Conservation (phyloP, 1,140 invertebrate genomes). For the Drosophila mojavensis region DNA sequence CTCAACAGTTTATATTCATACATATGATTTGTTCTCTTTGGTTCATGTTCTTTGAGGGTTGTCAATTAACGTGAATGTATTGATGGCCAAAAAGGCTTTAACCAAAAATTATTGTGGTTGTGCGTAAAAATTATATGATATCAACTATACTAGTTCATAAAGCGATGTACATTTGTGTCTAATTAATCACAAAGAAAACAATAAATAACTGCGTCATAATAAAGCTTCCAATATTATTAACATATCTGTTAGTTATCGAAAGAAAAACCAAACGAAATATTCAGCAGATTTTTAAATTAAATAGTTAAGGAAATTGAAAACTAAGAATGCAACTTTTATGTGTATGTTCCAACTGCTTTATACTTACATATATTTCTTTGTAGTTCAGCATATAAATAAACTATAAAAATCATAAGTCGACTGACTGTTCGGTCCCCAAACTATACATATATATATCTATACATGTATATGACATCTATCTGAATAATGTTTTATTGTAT, state of each 20-base stretch:
- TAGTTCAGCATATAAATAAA: neutral
- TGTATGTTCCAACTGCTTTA: neutral
- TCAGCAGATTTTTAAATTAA: neutral
- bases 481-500: slow-evolving; percentile 50
- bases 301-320: neutral
- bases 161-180: slow-evolving; percentile 46
- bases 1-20: too few relatives aligned
- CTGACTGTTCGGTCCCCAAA: neutral
- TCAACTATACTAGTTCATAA: slow-evolving; percentile 40
- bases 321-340: neutral
- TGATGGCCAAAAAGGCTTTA: neutral
- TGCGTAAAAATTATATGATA: slow-evolving; percentile 37
- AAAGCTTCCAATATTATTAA: slow-evolving; percentile 28
- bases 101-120: slow-evolving; percentile 45
- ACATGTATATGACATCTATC: slow-evolving; percentile 42
- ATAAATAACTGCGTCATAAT: slow-evolving; percentile 16
- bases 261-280: neutral
- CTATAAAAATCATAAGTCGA: neutral
- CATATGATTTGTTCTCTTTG: neutral
- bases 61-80: neutral
- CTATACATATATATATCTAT: slow-evolving; percentile 31
- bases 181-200: slow-evolving; percentile 13
- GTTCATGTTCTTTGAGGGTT: neutral
- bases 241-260: slow-evolving; percentile 35
- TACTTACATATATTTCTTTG: neutral